These are phyloP conservation scores for Yponomeuta sedellus DNA, from an alignment of 2,888 invertebrate genomes.

Conservation along the genomic window DNA sequence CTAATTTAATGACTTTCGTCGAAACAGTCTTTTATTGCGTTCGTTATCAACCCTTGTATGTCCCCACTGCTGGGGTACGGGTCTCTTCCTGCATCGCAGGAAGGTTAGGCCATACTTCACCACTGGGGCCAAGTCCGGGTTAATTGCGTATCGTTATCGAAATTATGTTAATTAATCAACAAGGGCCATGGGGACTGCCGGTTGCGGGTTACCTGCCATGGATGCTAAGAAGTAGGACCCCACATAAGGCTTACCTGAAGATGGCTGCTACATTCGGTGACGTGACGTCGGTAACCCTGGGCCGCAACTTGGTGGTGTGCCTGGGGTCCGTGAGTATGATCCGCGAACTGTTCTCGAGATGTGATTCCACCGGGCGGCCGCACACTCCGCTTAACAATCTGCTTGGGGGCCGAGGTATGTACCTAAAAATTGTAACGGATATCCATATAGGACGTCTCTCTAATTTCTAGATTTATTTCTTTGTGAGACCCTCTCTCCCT, in stretches of 20 bases:
- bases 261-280: slow-evolving; percentile 85
- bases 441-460: too few relatives aligned
- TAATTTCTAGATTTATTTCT: too few relatives aligned
- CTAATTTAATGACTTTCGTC: background rate
- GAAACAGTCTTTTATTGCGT: background rate
- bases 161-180: slow-evolving; percentile 30
- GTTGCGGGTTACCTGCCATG: slow-evolving; percentile 85
- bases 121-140: too few relatives aligned
- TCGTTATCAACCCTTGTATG: too few relatives aligned
- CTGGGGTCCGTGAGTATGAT: slow-evolving; percentile 86
- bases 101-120: too few relatives aligned
- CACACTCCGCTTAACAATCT: slow-evolving; percentile 86
- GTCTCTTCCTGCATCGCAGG: too few relatives aligned
- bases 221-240: slow-evolving; percentile 80
- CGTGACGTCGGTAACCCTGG: slow-evolving; percentile 83
- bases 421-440: background rate
- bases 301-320: slow-evolving; percentile 85
- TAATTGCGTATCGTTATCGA: background rate
- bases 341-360: slow-evolving; percentile 84
- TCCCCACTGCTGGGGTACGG: too few relatives aligned
- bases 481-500: too few relatives aligned
- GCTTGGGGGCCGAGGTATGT: slow-evolving; percentile 88
- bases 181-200: slow-evolving; percentile 90
- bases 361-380: slow-evolving; percentile 88
- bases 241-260: slow-evolving; percentile 82